Evolutionary conservation across 2,113 vertebrate species (phyloP).

Genomic region (Ceyx cyanopectus): DNA sequence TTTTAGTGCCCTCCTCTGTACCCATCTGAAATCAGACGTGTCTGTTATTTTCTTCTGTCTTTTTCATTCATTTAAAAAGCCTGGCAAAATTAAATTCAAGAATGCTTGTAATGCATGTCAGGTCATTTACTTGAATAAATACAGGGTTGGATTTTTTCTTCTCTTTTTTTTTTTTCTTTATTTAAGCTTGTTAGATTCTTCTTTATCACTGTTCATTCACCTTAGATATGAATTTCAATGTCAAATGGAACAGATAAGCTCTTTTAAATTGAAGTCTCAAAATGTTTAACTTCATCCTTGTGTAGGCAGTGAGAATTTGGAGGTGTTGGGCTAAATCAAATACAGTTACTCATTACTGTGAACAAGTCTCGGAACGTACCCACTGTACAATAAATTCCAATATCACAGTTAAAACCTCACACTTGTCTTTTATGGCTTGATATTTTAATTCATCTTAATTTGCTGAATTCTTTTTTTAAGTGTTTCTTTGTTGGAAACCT

Average conservation of each 20-base stretch:
- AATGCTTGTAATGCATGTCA: not conserved
- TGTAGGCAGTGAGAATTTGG: not conserved
- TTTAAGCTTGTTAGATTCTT: constrained; percentile 3
- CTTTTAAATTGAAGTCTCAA: constrained; percentile 31
- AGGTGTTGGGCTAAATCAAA: not conserved
- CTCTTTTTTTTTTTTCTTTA: not conserved
- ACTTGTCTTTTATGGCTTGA: not conserved
- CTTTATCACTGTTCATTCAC: not conserved
- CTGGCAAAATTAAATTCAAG: not conserved
- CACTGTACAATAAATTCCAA: not conserved
- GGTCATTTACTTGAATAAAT: not conserved
- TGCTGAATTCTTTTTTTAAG: not conserved
- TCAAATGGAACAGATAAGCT: constrained; percentile 14
- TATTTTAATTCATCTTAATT: not conserved
- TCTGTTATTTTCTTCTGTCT: not conserved
- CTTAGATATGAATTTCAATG: not conserved
- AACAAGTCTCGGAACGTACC: not conserved
- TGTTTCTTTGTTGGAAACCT: not conserved
- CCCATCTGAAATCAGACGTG: not conserved
- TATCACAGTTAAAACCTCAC: not conserved
- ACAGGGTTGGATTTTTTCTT: not conserved
- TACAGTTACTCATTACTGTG: not conserved
- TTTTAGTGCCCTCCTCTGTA: not conserved
- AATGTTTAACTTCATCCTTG: not conserved
- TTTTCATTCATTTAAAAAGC: not conserved